Evolutionary conservation across 2,113 vertebrate species (phyloP).

Genomic region (Daphoenositta chrysoptera): DNA sequence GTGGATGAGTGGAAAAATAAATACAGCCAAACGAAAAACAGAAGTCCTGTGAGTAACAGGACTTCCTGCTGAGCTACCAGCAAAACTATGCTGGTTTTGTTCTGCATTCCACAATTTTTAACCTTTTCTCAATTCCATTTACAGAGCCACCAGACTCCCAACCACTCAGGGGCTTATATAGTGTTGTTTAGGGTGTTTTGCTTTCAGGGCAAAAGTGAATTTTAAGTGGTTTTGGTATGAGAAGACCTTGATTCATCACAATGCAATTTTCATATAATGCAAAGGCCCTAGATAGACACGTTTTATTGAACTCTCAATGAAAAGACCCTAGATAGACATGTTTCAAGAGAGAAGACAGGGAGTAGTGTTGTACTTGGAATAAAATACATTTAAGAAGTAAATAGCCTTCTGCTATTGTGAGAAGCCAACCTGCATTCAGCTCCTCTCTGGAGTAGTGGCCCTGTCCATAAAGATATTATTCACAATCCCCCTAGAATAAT

Average conservation of each 20-base stretch:
- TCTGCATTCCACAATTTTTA: background rate
- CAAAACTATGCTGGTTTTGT: background rate
- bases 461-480: background rate
- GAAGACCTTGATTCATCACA: background rate
- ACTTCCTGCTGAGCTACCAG: background rate
- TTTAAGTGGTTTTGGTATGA: background rate
- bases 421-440: background rate
- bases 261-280: background rate
- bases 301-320: background rate
- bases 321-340: background rate
- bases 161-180: background rate
- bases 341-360: background rate
- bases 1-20: background rate
- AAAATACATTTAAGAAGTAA: background rate
- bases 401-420: background rate
- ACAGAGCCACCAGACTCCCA: background rate
- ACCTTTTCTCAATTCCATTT: background rate
- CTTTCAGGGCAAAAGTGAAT: background rate
- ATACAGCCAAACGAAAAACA: background rate
- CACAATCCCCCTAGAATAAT: background rate
- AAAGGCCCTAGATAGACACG: background rate
- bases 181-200: background rate
- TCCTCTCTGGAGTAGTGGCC: background rate
- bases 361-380: background rate
- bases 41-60: background rate